These are phyloP conservation scores for Periophthalmodon schlosseri DNA, from an alignment of 2,113 vertebrate genomes.

Conservation along the genomic window DNA sequence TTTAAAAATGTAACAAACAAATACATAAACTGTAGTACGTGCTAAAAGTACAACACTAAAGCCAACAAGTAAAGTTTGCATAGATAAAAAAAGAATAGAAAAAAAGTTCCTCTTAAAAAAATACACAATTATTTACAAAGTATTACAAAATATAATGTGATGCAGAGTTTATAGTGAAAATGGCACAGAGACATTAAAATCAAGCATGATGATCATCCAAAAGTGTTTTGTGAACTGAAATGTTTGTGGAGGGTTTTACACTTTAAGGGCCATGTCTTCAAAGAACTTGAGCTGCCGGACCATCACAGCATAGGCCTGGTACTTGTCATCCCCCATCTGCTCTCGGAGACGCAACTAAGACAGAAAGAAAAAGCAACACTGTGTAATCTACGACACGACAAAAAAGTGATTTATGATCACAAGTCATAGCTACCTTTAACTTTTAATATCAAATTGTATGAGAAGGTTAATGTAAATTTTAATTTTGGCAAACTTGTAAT, in stretches of 20 bases:
- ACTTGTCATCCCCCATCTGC: slow-evolving; percentile 89
- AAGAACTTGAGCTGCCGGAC: slow-evolving; percentile 94
- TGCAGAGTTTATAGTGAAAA: neutral
- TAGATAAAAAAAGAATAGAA: neutral
- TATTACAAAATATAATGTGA: neutral
- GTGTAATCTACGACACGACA: neutral
- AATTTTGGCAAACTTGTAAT: too few species aligned
- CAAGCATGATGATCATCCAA: neutral
- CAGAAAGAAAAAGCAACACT: neutral
- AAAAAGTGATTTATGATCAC: too few species aligned
- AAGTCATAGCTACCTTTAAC: too few species aligned
- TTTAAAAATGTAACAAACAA: neutral
- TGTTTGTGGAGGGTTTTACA: slow-evolving; percentile 36
- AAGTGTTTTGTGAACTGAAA: neutral
- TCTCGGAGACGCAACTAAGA: slow-evolving; percentile 81
- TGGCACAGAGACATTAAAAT: neutral
- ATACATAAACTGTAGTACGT: neutral
- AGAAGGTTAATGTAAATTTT: too few species aligned
- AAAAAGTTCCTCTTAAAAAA: neutral
- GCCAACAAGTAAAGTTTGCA: neutral
- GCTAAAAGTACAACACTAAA: neutral
- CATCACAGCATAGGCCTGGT: slow-evolving; percentile 84
- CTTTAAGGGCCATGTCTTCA: slow-evolving; percentile 83
- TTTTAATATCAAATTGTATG: too few species aligned
- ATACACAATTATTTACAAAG: slow-evolving; percentile 3